Evolutionary conservation across 2,113 vertebrate genomes (phyloP), one percentile per base, ranked within the genome.

Genomic region (Brachyhypopomus occidentalis): DNA sequence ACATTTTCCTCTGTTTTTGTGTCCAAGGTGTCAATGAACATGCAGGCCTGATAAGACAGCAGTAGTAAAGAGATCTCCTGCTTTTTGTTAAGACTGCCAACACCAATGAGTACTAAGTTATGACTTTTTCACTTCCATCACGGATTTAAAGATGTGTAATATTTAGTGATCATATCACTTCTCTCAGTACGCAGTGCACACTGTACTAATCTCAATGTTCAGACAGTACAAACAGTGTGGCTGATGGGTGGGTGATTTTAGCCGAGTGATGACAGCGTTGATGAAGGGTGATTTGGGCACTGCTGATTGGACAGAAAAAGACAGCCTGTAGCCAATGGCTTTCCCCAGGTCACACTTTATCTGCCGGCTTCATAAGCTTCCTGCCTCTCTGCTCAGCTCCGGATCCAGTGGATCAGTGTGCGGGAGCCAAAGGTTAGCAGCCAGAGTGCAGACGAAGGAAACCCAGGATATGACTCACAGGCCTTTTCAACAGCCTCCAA

Each of bases 331-430:
- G 55, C 60, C 80, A 41, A 38, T 75, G 41, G 38, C 70, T 84
- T 79, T 88, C 83, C 86, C 82, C 79, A 77, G 80, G 80, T 84
- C 81, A 48, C 8, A 60, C 85, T 89, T 88, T 90, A 87, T 90
- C 87, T 88, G 80, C 59, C 38, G 19, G 55, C 71, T 84, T 88
- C 88, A 87, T 82, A 41, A 55, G 82, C 85, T 90, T 90, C 90
- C 90, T 88, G 86, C 81, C 84, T 71, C 55, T 77, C 25, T 75
- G 63, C 69, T 60, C 62, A 3, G 52, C 23, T 0, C 27, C 20
- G 82, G 73, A 82, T 82, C 86, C 67, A 77, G 86, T 84, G 84
- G 84, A 87, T 81, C 86, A 83, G 79, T 58, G 45, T 7, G 76
- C 64, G 7, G 14, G 72, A 70, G 86, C 69, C 87, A 86, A 86